These are phyloP conservation scores for Megaceryle alcyon DNA, from an alignment of 2,797 vertebrate species.

Conservation along the genomic window DNA sequence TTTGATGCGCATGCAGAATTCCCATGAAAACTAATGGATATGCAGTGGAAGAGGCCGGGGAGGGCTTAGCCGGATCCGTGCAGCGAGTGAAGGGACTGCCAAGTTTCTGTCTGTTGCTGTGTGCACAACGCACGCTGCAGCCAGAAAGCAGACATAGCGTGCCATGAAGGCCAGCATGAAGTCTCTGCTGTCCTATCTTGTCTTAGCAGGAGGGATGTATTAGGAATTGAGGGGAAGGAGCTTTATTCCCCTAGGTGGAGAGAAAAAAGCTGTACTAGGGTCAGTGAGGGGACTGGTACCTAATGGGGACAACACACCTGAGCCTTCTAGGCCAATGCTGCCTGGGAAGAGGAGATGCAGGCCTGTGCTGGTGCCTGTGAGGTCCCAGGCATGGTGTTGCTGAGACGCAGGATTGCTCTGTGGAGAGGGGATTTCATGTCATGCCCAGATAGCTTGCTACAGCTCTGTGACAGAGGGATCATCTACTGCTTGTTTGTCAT, in stretches of 20 bases:
- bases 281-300: background rate
- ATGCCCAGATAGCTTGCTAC: background rate
- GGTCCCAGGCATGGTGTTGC: background rate
- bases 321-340: background rate
- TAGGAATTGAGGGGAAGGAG: background rate
- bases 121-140: fast-evolving
- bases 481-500: background rate
- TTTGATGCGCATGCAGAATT: background rate
- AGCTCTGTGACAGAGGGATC: background rate
- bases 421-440: background rate
- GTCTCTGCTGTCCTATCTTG: background rate
- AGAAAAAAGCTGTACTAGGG: background rate
- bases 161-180: background rate
- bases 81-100: background rate
- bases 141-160: background rate
- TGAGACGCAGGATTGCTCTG: background rate
- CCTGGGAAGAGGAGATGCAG: background rate
- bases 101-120: constrained; percentile 14
- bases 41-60: background rate
- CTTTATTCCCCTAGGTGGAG: background rate
- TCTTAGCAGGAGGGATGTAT: background rate
- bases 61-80: background rate
- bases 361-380: background rate
- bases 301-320: background rate
- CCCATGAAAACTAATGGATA: background rate